phyloP scores from a whole-genome alignment of 2,888 invertebrate genomes.

The Mimachlamys varia region DNA sequence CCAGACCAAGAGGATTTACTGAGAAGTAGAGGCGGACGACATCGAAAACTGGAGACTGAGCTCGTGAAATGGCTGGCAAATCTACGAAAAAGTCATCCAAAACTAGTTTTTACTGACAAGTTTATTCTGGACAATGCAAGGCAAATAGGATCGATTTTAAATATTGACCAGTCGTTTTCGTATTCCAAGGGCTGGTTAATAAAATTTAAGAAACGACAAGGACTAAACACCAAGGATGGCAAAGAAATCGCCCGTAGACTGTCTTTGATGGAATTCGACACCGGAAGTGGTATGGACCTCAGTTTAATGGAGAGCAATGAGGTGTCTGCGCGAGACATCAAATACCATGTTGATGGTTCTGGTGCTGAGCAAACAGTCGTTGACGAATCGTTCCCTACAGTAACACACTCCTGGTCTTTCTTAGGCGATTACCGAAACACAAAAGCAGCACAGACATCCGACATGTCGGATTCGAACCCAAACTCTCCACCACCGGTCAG shows the following conservation, averaged over 20 bases:
- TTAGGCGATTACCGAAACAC: background rate
- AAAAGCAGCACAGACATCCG: background rate
- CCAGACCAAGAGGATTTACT: constrained; percentile 15
- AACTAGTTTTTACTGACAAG: background rate
- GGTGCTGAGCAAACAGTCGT: background rate
- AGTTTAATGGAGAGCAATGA: background rate
- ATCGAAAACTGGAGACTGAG: background rate
- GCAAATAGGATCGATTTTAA: background rate
- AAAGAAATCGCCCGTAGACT: background rate
- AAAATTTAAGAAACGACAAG: constrained; percentile 19
- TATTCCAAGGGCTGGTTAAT: background rate
- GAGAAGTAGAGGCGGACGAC: background rate
- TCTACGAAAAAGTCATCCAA: background rate
- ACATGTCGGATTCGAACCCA: background rate
- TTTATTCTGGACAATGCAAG: background rate
- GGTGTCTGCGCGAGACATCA: background rate
- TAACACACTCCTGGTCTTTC: background rate
- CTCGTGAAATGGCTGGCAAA: constrained; percentile 1
- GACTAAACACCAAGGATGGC: constrained; percentile 10
- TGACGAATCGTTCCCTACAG: background rate
- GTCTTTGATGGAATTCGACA: background rate
- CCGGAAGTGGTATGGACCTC: background rate
- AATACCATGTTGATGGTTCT: background rate
- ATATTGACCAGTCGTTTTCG: constrained; percentile 29
- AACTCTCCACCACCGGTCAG: background rate